Evolutionary conservation across 2,888 invertebrate genomes (phyloP), one percentile per base, ranked within the genome.

Genomic region (Microdon myrmicae): DNA sequence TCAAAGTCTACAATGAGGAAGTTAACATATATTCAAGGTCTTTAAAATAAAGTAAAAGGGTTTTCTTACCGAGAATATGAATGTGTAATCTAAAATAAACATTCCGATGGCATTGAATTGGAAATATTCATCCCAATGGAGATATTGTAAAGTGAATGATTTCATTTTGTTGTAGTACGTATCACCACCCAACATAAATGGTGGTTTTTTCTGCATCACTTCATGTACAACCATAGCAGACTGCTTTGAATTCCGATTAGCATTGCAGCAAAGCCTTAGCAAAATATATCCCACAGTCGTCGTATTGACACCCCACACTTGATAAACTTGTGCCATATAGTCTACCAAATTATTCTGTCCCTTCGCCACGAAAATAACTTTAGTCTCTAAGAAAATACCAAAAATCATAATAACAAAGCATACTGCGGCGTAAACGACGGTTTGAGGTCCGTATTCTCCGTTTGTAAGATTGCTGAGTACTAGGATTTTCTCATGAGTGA

Each of bases 111-210:
- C 79, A 68, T 79, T 80, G 41, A 77, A 80, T 41, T 78, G 76
- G 61, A 79, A 79, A 19, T 73, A 79, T 2, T 76, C 74, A 37
- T 80, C 80, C 75, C 80, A 78, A 67, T 80, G 80, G 2, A 80
- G 71, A 34, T 75, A 78, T 54, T 80, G 79, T 64, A 80, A 55
- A 0, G 79, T 79, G 51, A 80, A 80, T 3, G 78, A 76, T 53
- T 80, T 80, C 79, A 80, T 79, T 71, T 79, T 78, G 67, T 78
- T 79, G 58, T 80, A 80, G 38, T 74, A 80, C 2, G 75, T 67
- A 73, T 80, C 79, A 39, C 78, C 78, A 67, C 75, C 77, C 26
- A 79, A 61, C 79, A 80, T 79, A 49, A 79, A 80, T 2, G 75
- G 72, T 0, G 80, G 80, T 32, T 79, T 80, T 69, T 80, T 80